phyloP scores from a whole-genome alignment of 2,797 vertebrate species.

The Acestrorhynchus altus region DNA sequence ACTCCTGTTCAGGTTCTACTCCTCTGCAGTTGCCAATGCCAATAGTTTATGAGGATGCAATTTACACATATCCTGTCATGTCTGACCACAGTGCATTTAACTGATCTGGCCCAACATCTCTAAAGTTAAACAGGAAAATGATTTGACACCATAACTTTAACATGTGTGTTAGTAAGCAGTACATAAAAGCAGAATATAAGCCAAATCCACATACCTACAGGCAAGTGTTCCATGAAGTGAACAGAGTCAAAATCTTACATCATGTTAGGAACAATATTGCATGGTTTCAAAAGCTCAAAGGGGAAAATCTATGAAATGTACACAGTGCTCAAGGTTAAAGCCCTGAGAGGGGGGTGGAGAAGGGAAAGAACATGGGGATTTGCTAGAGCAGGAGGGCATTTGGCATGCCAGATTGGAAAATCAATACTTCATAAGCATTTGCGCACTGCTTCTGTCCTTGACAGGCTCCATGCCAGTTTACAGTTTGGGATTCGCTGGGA shows the following conservation, averaged over 20 bases:
- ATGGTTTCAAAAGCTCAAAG: neutral
- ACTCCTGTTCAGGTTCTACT: too few species aligned
- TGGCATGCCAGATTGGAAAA: conserved; percentile 31
- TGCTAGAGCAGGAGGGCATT: conserved; percentile 8
- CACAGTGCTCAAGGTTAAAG: conserved; percentile 7
- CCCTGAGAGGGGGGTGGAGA: conserved; percentile 7
- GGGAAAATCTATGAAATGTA: neutral
- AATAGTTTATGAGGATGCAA: too few species aligned
- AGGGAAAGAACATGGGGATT: conserved; percentile 2
- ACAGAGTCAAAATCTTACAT: neutral
- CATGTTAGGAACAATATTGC: neutral
- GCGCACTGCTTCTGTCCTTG: conserved; percentile 33
- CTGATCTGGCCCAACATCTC: neutral
- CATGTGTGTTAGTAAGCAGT: too few species aligned
- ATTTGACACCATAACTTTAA: neutral
- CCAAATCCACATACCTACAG: neutral
- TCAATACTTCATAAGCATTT: conserved; percentile 50
- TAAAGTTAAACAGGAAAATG: too few species aligned
- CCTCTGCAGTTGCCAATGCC: too few species aligned
- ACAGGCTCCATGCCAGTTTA: conserved; percentile 18
- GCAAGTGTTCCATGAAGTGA: neutral
- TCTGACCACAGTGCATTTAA: too few species aligned
- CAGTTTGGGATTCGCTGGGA: neutral
- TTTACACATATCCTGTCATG: too few species aligned
- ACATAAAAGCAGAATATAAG: neutral